Percentiles rank a stretch among this genome's conserved stretches.
Evolutionary conservation across 2,113 vertebrate species (phyloP).

Genomic region (Platichthys flesus): DNA sequence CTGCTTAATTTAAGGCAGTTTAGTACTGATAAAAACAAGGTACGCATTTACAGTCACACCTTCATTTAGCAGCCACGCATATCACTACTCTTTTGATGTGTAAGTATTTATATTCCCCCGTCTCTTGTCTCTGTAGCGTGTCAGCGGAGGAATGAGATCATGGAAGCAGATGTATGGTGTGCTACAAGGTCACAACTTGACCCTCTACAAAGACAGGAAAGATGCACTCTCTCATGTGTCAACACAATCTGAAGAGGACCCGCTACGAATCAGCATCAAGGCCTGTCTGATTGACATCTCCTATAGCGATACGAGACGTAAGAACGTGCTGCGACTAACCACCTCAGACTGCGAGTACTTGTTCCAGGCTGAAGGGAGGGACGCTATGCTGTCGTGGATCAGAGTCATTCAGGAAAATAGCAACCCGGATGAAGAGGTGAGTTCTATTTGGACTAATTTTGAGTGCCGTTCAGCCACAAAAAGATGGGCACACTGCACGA

Average conservation of each 20-base stretch:
- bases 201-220: constrained; percentile 93
- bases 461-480: not conserved
- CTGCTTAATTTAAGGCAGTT: constrained; percentile 93
- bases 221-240: constrained; percentile 83
- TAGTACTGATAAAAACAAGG: constrained; percentile 94
- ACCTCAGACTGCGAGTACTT: constrained; percentile 95
- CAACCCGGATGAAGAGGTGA: constrained; percentile 93
- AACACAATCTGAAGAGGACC: constrained; percentile 87
- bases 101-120: not conserved
- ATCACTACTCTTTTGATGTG: not conserved
- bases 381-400: constrained; percentile 97
- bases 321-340: constrained; percentile 95
- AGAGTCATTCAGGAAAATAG: constrained; percentile 94
- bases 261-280: constrained; percentile 91
- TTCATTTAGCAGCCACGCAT: not conserved
- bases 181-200: constrained; percentile 90
- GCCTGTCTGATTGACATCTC: constrained; percentile 98
- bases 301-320: constrained; percentile 98
- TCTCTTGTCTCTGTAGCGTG: constrained; percentile 80
- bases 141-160: constrained; percentile 90
- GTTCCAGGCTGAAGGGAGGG: constrained; percentile 96
- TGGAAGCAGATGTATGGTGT: constrained; percentile 97
- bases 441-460: not conserved
- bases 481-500: not conserved
- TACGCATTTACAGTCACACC: constrained; percentile 60